Percentiles rank a stretch among this genome's conserved stretches.
Evolutionary conservation across 2,797 vertebrate genomes (phyloP).

Genomic region (Sarcophilus harrisii): DNA sequence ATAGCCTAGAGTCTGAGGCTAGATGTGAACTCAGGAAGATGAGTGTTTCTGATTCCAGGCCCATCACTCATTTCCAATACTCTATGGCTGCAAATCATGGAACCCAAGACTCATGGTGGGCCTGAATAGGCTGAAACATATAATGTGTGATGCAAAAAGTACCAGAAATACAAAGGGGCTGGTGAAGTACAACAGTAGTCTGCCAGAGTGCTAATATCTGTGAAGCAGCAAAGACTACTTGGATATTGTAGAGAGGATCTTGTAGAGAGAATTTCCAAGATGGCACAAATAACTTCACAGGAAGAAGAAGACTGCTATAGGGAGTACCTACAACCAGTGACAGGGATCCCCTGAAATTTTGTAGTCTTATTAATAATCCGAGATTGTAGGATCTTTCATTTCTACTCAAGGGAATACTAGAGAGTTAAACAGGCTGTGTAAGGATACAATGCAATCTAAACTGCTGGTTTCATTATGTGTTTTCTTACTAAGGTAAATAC

Average conservation of each 20-base stretch:
- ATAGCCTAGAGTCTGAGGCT: neutral
- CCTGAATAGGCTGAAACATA: neutral
- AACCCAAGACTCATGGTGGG: neutral
- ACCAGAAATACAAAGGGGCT: neutral
- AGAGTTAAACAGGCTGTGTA: constrained; percentile 29
- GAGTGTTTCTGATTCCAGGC: neutral
- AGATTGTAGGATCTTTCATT: neutral
- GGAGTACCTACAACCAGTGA: neutral
- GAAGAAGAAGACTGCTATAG: neutral
- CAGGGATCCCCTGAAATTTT: neutral
- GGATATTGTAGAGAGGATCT: neutral
- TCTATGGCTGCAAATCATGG: neutral
- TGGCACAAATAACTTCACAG: neutral
- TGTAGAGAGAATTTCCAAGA: neutral
- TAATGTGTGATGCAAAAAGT: neutral
- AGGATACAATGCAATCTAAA: constrained; percentile 26
- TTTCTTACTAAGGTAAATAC: constrained; percentile 8
- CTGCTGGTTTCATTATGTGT: neutral
- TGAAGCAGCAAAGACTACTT: neutral
- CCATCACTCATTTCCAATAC: neutral
- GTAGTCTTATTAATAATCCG: neutral
- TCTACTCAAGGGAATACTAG: neutral
- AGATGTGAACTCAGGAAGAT: neutral
- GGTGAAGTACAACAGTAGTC: neutral
- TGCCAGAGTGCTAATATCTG: neutral